phyloP scores from a whole-genome alignment of 2,113 vertebrate species.

The Sinocyclocheilus anshuiensis region DNA sequence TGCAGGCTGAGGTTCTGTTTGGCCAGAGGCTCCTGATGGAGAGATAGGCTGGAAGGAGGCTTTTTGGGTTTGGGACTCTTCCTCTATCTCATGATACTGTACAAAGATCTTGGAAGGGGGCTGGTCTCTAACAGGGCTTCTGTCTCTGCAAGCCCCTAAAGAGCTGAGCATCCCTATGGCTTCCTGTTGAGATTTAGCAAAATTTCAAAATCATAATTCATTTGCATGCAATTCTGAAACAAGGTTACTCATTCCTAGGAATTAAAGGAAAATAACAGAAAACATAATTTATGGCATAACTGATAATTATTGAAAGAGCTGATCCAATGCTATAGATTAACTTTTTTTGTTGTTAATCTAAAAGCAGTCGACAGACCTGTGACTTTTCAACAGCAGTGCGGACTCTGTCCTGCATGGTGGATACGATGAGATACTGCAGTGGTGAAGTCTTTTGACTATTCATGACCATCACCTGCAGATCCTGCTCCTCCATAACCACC shows the following conservation, averaged over 20 bases:
- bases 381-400: slow-evolving; percentile 78
- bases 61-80: slow-evolving; percentile 32
- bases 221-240: neutral
- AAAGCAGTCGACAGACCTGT: slow-evolving; percentile 70
- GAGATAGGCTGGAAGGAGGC: neutral
- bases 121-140: slow-evolving; percentile 67
- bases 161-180: slow-evolving; percentile 77
- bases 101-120: slow-evolving; percentile 69
- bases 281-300: neutral
- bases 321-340: neutral
- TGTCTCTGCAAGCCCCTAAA: slow-evolving; percentile 70
- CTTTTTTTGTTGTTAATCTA: neutral
- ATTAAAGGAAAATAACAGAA: neutral
- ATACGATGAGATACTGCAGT: slow-evolving; percentile 73
- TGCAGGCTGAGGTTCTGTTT: neutral
- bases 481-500: slow-evolving; percentile 82
- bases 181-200: slow-evolving; percentile 65
- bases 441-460: slow-evolving; percentile 74
- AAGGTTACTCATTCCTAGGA: neutral
- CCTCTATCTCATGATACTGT: slow-evolving; percentile 49
- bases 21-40: slow-evolving; percentile 16
- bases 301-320: neutral
- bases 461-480: slow-evolving; percentile 76
- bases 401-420: slow-evolving; percentile 78
- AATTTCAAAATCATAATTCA: neutral